Evolutionary conservation across 2,113 vertebrate species (phyloP).

Genomic region (Aphelocoma coerulescens): DNA sequence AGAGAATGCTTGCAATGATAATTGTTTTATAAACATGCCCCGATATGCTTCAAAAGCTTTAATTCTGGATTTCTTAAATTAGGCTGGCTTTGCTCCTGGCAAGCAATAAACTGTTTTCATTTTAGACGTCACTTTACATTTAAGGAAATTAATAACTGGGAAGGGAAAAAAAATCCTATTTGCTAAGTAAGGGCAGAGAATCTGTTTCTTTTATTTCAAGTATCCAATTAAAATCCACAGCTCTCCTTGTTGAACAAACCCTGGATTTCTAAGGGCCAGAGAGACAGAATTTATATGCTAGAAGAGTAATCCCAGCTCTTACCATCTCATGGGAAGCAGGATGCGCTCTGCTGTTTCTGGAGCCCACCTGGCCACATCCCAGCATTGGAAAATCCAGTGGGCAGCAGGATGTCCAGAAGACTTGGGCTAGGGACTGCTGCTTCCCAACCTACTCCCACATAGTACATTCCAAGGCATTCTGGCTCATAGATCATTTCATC

Average conservation of each 20-base stretch:
- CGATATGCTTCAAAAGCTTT: conserved; percentile 56
- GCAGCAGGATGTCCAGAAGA: background rate
- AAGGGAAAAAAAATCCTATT: background rate
- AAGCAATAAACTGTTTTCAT: conserved; percentile 63
- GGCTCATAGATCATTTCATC: background rate
- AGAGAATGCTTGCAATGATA: background rate
- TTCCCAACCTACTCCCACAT: no score
- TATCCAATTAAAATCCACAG: background rate
- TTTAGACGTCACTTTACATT: conserved; percentile 55
- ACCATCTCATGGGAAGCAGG: background rate
- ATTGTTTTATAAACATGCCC: conserved; percentile 47
- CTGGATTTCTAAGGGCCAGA: background rate
- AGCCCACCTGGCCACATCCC: background rate
- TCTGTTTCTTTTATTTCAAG: background rate
- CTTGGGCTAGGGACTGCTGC: background rate
- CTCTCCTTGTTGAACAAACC: background rate
- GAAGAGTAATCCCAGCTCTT: background rate
- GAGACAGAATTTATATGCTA: background rate
- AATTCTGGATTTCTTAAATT: conserved; percentile 55
- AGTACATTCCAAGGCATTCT: background rate
- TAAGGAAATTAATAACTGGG: conserved; percentile 53
- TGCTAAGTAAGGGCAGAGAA: background rate
- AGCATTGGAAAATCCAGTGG: fast-evolving
- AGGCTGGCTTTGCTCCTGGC: conserved; percentile 54
- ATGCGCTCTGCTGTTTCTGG: background rate